A percentile compares a stretch with the other conserved stretches of the same genome.
phyloP scores from a whole-genome alignment of 2,888 invertebrate species.

The Auanema freiburgensis region DNA sequence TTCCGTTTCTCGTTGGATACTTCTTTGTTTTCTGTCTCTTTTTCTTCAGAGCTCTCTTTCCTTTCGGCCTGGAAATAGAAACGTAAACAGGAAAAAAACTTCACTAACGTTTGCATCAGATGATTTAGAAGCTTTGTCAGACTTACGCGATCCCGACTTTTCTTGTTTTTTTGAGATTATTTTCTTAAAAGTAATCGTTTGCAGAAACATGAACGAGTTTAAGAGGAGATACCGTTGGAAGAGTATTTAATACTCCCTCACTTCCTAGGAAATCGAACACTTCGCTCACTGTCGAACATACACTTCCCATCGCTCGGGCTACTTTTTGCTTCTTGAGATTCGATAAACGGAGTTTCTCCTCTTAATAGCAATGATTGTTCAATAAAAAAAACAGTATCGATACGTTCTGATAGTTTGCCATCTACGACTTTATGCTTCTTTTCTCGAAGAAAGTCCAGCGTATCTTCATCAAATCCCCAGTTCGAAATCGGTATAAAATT shows the following conservation, averaged over 20 bases:
- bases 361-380: slow-evolving; percentile 22
- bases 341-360: slow-evolving; percentile 33
- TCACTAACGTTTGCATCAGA: not conserved
- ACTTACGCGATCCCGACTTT: not conserved
- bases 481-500: slow-evolving; percentile 39
- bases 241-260: slow-evolving; percentile 26
- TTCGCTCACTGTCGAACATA: slow-evolving; percentile 40
- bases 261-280: slow-evolving; percentile 36
- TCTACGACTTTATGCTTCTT: slow-evolving; percentile 47
- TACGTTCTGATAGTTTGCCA: slow-evolving; percentile 45
- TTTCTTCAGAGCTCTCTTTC: no score
- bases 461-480: slow-evolving; percentile 53
- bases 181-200: not conserved
- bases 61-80: no score
- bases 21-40: not conserved
- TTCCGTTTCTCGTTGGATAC: not conserved
- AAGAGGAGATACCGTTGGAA: slow-evolving; percentile 16
- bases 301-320: slow-evolving; percentile 40
- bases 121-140: not conserved
- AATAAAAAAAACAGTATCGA: slow-evolving; percentile 3
- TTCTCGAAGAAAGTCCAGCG: slow-evolving; percentile 40
- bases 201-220: not conserved
- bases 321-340: slow-evolving; percentile 36
- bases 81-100: no score
- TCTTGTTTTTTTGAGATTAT: slow-evolving; percentile 5